Evolutionary conservation across 2,797 vertebrate species (phyloP), one percentile per base, ranked within the genome.

Genomic region (Todus mexicanus): DNA sequence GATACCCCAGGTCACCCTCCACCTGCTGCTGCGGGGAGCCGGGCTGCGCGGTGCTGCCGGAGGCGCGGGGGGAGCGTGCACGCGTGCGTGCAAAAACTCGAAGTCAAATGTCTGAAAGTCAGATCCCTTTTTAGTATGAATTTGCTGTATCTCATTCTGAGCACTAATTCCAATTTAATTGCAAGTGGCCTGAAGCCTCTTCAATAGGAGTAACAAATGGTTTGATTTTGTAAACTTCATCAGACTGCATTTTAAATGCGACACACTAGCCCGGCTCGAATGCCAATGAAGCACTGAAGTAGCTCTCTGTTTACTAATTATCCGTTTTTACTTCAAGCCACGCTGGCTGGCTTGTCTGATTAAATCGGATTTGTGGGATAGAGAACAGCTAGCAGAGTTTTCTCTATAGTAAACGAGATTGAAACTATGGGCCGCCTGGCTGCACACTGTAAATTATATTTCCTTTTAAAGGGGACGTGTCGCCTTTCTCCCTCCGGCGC

Each of bases 101-200:
- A 97, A 98, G 97, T 98, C 97, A 98, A 98, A 98, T 97, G 97
- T 98, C 98, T 98, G 98, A 98, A 98, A 98, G 98, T 98, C 98
- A 98, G 98, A 98, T 98, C 97, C 97, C 98, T 98, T 98, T 98
- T 98, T 98, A 97, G 98, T 98, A 98, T 98, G 98, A 98, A 98
- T 98, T 98, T 98, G 97, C 98, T 98, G 98, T 98, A 98, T 98
- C 98, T 98, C 98, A 98, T 98, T 98, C 97, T 92, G 97, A 97
- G 98, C 98, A 99, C 99, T 99, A 99, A 99, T 99, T 99, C 99
- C 99, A 99, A 99, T 99, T 99, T 99, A 99, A 99, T 99, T 99
- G 99, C 99, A 99, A 99, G 98, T 99, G 99, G 99, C 99, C 99
- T 98, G 98, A 99, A 99, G 99, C 99, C 99, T 99, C 99, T 99